phyloP scores from a whole-genome alignment of 2,113 vertebrate genomes.

The Equus quagga region DNA sequence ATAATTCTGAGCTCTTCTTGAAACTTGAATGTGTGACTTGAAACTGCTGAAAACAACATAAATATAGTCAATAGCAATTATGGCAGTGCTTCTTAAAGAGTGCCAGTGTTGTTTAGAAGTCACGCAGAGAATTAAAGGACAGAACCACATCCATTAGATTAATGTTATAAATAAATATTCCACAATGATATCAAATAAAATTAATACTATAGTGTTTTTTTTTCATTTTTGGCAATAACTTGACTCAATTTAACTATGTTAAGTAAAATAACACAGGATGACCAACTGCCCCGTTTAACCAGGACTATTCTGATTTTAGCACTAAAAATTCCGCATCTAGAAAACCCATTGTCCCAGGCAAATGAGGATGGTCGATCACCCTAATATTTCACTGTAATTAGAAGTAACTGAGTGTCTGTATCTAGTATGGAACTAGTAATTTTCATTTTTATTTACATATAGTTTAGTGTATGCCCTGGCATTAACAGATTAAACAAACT shows the following conservation, averaged over 20 bases:
- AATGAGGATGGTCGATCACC: background rate
- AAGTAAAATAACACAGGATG: background rate
- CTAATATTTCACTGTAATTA: background rate
- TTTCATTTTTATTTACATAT: constrained; percentile 40
- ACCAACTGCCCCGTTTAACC: background rate
- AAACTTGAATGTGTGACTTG: background rate
- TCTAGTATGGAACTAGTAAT: background rate
- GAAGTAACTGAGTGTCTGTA: background rate
- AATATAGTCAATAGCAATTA: background rate
- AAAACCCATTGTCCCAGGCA: background rate
- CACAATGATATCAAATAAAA: background rate
- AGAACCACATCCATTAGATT: background rate
- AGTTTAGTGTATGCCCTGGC: background rate
- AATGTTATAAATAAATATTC: background rate
- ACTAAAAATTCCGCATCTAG: background rate
- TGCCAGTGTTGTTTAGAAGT: background rate
- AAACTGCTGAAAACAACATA: background rate
- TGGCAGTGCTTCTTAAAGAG: background rate
- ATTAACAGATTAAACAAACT: constrained; percentile 51
- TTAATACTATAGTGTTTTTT: background rate
- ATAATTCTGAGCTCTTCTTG: background rate
- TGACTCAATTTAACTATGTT: background rate
- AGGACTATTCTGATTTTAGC: background rate
- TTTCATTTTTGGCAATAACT: background rate
- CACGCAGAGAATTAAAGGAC: background rate